Percentiles rank a stretch among this genome's conserved stretches.
phyloP scores from a whole-genome alignment of 2,113 vertebrate species.

The Dryoscopus gambensis region DNA sequence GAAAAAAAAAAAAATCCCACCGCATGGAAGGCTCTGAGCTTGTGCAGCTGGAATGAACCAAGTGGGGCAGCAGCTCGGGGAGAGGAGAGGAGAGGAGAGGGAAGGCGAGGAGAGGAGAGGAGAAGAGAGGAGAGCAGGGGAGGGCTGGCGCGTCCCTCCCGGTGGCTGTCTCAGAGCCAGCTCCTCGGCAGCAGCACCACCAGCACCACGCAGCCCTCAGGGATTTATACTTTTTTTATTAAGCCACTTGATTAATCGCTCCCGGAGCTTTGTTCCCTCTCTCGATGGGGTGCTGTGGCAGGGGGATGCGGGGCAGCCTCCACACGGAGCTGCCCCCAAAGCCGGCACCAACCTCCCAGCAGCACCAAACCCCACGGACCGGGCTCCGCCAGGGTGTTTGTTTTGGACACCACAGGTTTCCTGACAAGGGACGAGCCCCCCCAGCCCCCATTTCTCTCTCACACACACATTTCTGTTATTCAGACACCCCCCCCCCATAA shows the following conservation, averaged over 20 bases:
- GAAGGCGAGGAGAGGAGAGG: not conserved
- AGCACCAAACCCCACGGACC: not conserved
- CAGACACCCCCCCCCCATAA: not conserved
- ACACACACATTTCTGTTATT: not conserved
- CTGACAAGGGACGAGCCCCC: fast-evolving
- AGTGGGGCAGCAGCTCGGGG: slow-evolving; percentile 75
- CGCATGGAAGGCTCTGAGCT: slow-evolving; percentile 83
- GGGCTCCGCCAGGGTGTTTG: not conserved
- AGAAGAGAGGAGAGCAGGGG: slow-evolving; percentile 53
- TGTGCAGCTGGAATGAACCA: slow-evolving; percentile 93
- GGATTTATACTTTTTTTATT: slow-evolving; percentile 44
- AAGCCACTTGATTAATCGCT: slow-evolving; percentile 40
- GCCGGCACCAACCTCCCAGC: not conserved
- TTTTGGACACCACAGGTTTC: not conserved
- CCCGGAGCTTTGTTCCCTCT: not conserved
- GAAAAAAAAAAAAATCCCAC: slow-evolving; percentile 81
- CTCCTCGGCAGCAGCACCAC: slow-evolving; percentile 29
- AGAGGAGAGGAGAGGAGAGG: slow-evolving; percentile 43
- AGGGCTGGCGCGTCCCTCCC: slow-evolving; percentile 55
- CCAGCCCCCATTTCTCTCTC: not conserved
- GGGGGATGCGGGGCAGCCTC: not conserved
- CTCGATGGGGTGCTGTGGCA: not conserved
- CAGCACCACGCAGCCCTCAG: slow-evolving; percentile 14
- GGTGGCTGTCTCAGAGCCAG: slow-evolving; percentile 52
- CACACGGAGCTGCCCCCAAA: not conserved